Percentiles rank a stretch among this genome's conserved stretches.
Conservation (phyloP, 2,113 vertebrate species). For the Onychostruthus taczanowskii region DNA sequence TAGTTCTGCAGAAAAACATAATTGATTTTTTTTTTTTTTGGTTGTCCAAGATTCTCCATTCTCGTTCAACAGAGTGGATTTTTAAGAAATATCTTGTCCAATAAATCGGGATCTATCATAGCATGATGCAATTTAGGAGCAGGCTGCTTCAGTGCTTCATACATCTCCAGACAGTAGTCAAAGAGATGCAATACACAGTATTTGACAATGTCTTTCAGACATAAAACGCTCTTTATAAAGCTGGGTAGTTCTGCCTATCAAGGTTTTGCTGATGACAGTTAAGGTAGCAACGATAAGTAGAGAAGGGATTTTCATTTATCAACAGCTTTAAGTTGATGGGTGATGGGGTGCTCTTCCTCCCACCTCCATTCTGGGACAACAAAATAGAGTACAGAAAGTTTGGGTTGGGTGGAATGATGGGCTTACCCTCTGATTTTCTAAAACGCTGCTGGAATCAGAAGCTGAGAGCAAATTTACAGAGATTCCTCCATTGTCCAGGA, state of each 20-base stretch:
- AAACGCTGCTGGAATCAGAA: neutral
- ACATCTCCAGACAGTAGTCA: neutral
- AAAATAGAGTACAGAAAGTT: neutral
- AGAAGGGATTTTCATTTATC: neutral
- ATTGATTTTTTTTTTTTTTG: neutral
- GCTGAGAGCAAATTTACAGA: neutral
- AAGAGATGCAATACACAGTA: neutral
- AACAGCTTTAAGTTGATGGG: neutral
- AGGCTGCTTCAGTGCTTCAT: neutral
- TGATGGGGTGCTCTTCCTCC: neutral
- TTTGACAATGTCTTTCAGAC: neutral
- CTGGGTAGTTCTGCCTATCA: neutral
- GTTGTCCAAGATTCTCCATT: neutral
- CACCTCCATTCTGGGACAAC: neutral
- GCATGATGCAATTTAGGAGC: neutral
- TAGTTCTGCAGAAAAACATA: neutral
- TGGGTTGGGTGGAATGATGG: neutral
- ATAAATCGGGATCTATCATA: neutral
- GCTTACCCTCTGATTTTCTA: neutral
- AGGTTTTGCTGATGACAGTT: neutral
- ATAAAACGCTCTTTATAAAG: neutral
- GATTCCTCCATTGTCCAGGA: neutral
- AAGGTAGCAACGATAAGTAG: neutral
- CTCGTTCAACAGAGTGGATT: neutral
- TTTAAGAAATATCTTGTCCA: neutral